Evolutionary conservation across 1,140 invertebrate species (phyloP), one percentile per base, ranked within the genome.

Genomic region (Hyphantria cunea): DNA sequence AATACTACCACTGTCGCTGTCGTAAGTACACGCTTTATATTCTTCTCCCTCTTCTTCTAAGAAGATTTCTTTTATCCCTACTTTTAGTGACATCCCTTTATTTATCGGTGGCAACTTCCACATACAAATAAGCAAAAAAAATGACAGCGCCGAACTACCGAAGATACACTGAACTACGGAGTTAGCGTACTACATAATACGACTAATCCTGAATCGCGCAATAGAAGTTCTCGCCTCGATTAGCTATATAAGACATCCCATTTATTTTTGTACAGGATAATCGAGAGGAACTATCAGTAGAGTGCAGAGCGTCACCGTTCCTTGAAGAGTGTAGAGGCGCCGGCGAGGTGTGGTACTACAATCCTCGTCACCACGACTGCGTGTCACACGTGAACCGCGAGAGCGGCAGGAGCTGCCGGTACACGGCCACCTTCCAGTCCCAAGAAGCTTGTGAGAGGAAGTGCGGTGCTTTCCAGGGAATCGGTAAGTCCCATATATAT

Each of bases 361-460:
- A 95, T 68, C 78, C 84, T 34, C 79, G 86, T 39, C 80, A 74
- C 47, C 84, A 84, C 9, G 80, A 87, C 3, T 92, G 92, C 2
- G 94, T 94, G 42, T 73, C 87, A n/a, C 96, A 96, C 74, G 82
- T 93, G 58, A 92, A 93, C 70, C 95, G 95, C 72, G 92, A 92
- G n/a, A 95, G 94, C 64, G 93, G 94, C 3, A 9, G n/a, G 37
- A 39, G 7, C 41, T 93, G 93, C 64, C 94, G 96, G 17, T 95
- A 96, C 82, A 95, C 95, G n/a, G 96, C 96, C 86, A 92, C 94
- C 59, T 98, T 96, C 89, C 80, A 92, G 64, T 81, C 94, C 0
- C 93, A 95, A 75, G 96, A 98, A 80, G 94, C 96, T 54, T 98
- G 97, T 78, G 93, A 96, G 78, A 90, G 96, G 66, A 92, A 94